Evolutionary conservation across 2,888 invertebrate genomes (phyloP).

Genomic region (Cephonodes hylas): DNA sequence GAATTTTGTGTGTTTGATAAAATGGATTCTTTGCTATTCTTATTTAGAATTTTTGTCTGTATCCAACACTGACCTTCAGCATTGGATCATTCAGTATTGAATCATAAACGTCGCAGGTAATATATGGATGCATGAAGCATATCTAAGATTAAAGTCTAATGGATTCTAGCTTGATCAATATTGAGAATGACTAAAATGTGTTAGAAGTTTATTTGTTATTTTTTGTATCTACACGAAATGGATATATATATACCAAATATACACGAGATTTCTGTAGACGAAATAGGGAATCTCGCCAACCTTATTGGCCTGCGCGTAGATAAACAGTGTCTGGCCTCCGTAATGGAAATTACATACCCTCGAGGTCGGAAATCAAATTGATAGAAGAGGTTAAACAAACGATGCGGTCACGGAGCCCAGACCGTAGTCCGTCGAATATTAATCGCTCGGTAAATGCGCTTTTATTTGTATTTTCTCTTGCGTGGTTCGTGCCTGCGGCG

Average conservation of each 20-base stretch:
- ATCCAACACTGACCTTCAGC: too few relatives aligned
- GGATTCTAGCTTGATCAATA: too few relatives aligned
- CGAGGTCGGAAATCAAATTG: slow-evolving; percentile 79
- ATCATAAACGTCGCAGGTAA: too few relatives aligned
- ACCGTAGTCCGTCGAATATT: slow-evolving; percentile 72
- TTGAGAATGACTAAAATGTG: neutral
- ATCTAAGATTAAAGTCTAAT: too few relatives aligned
- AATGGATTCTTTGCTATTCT: too few relatives aligned
- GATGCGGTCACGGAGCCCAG: slow-evolving; percentile 72
- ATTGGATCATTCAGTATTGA: too few relatives aligned
- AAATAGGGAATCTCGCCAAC: slow-evolving; percentile 51
- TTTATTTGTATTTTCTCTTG: slow-evolving; percentile 68
- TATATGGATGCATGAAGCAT: too few relatives aligned
- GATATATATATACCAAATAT: slow-evolving; percentile 30
- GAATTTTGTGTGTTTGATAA: too few relatives aligned
- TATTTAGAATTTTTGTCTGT: too few relatives aligned
- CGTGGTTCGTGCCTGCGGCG: slow-evolving; percentile 4
- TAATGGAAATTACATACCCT: slow-evolving; percentile 80
- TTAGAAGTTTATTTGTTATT: neutral
- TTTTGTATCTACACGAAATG: slow-evolving; percentile 16
- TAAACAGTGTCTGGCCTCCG: slow-evolving; percentile 70
- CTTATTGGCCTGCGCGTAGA: slow-evolving; percentile 64
- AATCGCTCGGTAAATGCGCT: slow-evolving; percentile 76
- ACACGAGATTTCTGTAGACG: slow-evolving; percentile 46
- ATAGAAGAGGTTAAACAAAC: slow-evolving; percentile 81